A percentile compares a stretch with the other conserved stretches of the same genome.
Conservation (phyloP, 2,888 invertebrate genomes). For the Drosophila picticornis region DNA sequence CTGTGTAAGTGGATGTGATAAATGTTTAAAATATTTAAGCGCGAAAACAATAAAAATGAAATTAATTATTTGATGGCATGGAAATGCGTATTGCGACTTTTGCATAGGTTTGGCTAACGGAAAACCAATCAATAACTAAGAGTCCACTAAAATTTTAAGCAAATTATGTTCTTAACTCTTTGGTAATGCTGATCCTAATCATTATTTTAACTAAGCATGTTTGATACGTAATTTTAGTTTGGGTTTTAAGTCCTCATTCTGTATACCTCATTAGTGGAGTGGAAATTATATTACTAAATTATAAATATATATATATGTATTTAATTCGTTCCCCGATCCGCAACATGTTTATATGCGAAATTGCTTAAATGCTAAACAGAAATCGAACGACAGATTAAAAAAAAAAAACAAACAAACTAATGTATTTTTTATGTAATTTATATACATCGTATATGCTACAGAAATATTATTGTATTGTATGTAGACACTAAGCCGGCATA, state of each 20-base stretch:
- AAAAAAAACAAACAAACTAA: constrained; percentile 43
- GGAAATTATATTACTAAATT: constrained; percentile 61
- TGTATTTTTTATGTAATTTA: constrained; percentile 79
- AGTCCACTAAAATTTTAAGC: constrained; percentile 70
- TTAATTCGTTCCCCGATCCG: constrained; percentile 31
- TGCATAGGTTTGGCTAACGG: constrained; percentile 64
- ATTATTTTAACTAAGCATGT: constrained; percentile 45
- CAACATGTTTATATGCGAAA: constrained; percentile 43
- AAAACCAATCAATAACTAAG: constrained; percentile 59
- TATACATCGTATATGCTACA: constrained; percentile 51
- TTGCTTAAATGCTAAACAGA: constrained; percentile 49
- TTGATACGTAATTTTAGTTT: constrained; percentile 61
- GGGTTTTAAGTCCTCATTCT: constrained; percentile 65
- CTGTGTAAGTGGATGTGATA: constrained; percentile 84
- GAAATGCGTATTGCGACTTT: constrained; percentile 65
- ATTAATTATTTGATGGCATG: constrained; percentile 59
- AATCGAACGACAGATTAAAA: constrained; percentile 34
- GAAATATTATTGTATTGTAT: constrained; percentile 50
- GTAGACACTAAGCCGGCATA: constrained; percentile 54
- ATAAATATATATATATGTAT: constrained; percentile 37
- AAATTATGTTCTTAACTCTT: constrained; percentile 58
- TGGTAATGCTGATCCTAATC: constrained; percentile 64
- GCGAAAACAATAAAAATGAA: constrained; percentile 59
- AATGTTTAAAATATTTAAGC: constrained; percentile 83
- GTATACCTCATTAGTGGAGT: constrained; percentile 75